Percentiles rank a stretch among this genome's conserved stretches.
Conservation (phyloP, 2,797 vertebrate genomes). For the Perodicticus potto region DNA sequence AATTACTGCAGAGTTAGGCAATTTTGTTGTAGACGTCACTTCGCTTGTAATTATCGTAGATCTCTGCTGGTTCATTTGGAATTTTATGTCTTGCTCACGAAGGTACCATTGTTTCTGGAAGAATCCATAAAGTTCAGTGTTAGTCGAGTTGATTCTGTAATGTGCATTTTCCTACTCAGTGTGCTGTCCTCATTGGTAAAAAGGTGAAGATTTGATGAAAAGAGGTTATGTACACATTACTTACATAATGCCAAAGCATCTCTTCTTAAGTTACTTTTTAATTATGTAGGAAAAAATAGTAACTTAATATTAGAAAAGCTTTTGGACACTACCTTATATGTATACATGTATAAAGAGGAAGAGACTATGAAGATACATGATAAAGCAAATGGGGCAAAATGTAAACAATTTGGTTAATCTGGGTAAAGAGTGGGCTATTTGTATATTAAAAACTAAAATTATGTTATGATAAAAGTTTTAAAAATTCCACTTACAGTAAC, state of each 20-base stretch:
- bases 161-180: not conserved
- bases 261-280: not conserved
- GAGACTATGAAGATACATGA: not conserved
- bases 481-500: not conserved
- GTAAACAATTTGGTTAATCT: not conserved
- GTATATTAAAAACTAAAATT: slow-evolving; percentile 20
- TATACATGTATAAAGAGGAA: not conserved
- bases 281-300: not conserved
- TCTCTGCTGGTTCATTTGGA: not conserved
- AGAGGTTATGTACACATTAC: not conserved
- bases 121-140: slow-evolving; percentile 5
- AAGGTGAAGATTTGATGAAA: slow-evolving; percentile 17
- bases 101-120: not conserved
- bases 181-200: not conserved
- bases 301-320: not conserved
- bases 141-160: not conserved
- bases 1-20: slow-evolving; percentile 5
- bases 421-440: not conserved
- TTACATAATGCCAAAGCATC: not conserved
- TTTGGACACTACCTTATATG: not conserved
- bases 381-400: not conserved
- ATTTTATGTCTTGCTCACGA: not conserved
- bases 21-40: not conserved
- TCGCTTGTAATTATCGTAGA: slow-evolving; percentile 18
- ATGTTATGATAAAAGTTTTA: not conserved